Conservation (phyloP, 2,113 vertebrate genomes). For the Cygnus atratus region DNA sequence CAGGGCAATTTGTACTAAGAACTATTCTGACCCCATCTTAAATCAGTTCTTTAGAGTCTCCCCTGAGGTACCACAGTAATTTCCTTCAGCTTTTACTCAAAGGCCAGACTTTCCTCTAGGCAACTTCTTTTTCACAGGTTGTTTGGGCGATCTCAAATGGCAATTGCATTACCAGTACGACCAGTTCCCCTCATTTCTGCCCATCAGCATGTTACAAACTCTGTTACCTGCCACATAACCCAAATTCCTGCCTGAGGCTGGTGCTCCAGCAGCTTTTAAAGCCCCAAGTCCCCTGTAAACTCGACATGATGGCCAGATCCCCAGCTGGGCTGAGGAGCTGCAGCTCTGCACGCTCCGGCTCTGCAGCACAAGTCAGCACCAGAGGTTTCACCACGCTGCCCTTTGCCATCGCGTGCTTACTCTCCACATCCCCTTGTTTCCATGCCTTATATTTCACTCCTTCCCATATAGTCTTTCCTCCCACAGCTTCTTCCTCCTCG, state of each 20-base stretch:
- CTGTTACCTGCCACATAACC: not conserved
- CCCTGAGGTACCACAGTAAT: constrained; percentile 23
- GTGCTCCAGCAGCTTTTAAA: not conserved
- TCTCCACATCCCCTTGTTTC: too few species aligned
- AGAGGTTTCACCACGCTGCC: not conserved
- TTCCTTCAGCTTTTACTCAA: constrained; percentile 36
- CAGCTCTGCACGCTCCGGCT: too few species aligned
- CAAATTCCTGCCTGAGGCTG: not conserved
- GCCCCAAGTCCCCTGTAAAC: not conserved
- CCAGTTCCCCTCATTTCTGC: not conserved
- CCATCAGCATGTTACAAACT: not conserved
- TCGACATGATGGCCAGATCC: not conserved
- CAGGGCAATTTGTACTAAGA: constrained; percentile 12
- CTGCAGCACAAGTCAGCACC: not conserved
- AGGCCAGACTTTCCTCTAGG: constrained; percentile 20
- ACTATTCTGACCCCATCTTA: not conserved
- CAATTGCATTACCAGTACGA: constrained; percentile 4
- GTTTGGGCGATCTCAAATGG: not conserved
- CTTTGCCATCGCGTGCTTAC: too few species aligned
- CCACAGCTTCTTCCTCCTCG: not conserved
- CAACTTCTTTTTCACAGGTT: not conserved
- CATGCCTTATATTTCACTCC: not conserved
- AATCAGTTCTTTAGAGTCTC: constrained; percentile 3
- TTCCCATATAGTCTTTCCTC: not conserved
- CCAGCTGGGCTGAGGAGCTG: not conserved